A percentile compares a stretch with the other conserved stretches of the same genome.
These are phyloP conservation scores for Dicaeum eximium DNA, from an alignment of 2,113 vertebrate species.

Conservation along the genomic window DNA sequence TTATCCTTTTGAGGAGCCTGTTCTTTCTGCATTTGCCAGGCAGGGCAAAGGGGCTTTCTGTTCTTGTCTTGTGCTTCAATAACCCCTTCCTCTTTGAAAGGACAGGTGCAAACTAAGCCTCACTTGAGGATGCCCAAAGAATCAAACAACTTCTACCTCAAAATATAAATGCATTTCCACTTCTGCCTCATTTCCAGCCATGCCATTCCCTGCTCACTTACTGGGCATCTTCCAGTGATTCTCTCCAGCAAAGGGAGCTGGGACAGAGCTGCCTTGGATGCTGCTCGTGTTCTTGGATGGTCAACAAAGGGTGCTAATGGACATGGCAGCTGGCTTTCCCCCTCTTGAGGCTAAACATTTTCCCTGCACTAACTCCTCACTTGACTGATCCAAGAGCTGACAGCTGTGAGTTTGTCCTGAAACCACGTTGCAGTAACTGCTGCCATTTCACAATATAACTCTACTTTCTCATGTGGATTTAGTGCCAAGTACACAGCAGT, in stretches of 20 bases:
- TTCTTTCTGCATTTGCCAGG: not conserved
- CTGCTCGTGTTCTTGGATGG: not conserved
- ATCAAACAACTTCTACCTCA: not conserved
- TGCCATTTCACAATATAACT: constrained; percentile 51
- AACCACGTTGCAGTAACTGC: constrained; percentile 3
- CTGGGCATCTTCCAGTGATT: constrained; percentile 1
- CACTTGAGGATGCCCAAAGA: not conserved
- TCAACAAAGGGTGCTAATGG: constrained; percentile 47
- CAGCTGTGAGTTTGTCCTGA: constrained; percentile 47
- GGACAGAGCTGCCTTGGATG: constrained; percentile 33
- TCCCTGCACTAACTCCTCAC: constrained; percentile 54
- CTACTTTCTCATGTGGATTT: constrained; percentile 40
- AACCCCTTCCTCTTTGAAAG: not conserved
- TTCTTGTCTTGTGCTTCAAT: not conserved
- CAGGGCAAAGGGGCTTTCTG: not conserved
- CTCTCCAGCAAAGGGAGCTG: not conserved
- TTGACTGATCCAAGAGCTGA: constrained; percentile 44
- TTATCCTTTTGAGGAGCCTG: not conserved
- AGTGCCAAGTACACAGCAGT: constrained; percentile 2
- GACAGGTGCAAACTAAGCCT: not conserved
- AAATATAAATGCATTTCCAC: not conserved
- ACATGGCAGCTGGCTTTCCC: constrained; percentile 10
- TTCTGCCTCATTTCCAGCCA: not conserved
- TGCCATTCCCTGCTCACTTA: not conserved
- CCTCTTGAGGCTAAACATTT: constrained; percentile 52